These are phyloP conservation scores for Zaprionus camerounensis DNA, from an alignment of 1,140 invertebrate species.

Conservation along the genomic window DNA sequence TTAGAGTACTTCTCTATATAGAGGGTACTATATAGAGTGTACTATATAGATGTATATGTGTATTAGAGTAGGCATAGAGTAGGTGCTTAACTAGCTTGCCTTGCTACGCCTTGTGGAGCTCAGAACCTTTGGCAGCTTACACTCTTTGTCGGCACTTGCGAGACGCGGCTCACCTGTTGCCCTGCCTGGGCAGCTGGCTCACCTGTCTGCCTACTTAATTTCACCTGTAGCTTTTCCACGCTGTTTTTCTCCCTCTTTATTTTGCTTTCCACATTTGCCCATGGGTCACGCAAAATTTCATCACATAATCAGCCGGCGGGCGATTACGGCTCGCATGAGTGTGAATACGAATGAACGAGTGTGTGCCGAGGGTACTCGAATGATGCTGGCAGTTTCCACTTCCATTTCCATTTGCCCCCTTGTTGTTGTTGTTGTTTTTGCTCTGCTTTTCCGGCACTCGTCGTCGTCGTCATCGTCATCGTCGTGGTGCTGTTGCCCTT, in stretches of 20 bases:
- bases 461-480: slow-evolving; percentile 8
- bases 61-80: background rate
- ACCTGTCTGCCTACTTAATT: slow-evolving; percentile 53
- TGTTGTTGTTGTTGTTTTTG: slow-evolving; percentile 35
- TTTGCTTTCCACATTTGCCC: slow-evolving; percentile 51
- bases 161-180: slow-evolving; percentile 15
- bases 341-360: slow-evolving; percentile 1
- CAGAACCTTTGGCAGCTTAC: slow-evolving; percentile 53
- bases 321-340: slow-evolving; percentile 53
- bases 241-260: slow-evolving; percentile 23
- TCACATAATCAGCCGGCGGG: slow-evolving; percentile 72
- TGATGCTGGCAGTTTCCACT: slow-evolving; percentile 61
- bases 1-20: background rate
- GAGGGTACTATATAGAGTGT: background rate
- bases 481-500: slow-evolving; percentile 65
- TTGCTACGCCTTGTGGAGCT: slow-evolving; percentile 18
- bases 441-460: slow-evolving; percentile 65
- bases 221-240: slow-evolving; percentile 52
- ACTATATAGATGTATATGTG: background rate
- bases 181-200: slow-evolving; percentile 29
- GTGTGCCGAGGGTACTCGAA: background rate
- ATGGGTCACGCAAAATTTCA: slow-evolving; percentile 81
- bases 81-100: background rate
- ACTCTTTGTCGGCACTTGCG: slow-evolving; percentile 4
- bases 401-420: slow-evolving; percentile 42